A percentile compares a stretch with the other conserved stretches of the same genome.
These are phyloP conservation scores for Bovichtus diacanthus DNA, from an alignment of 2,797 vertebrate genomes.

Conservation along the genomic window DNA sequence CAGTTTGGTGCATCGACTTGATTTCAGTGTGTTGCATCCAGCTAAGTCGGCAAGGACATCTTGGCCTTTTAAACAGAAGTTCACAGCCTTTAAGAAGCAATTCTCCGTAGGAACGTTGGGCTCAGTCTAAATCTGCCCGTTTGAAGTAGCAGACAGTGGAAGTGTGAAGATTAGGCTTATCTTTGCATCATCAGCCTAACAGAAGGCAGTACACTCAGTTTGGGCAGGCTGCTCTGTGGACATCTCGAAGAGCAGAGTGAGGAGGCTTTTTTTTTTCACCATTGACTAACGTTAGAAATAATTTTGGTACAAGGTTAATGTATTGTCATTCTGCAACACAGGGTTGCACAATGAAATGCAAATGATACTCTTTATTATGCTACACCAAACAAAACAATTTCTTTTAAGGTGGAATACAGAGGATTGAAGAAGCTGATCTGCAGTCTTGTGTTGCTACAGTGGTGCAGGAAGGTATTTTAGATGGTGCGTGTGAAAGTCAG, in stretches of 20 bases:
- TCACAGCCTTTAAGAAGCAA: constrained; percentile 71
- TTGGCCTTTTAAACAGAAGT: constrained; percentile 74
- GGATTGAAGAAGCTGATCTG: background rate
- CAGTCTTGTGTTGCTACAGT: background rate
- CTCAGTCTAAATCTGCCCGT: constrained; percentile 46
- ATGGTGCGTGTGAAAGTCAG: background rate
- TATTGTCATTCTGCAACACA: background rate
- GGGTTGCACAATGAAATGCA: background rate
- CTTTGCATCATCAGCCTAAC: constrained; percentile 31
- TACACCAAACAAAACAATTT: background rate
- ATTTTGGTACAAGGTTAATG: background rate
- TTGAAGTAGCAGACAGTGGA: constrained; percentile 41
- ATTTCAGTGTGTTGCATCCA: constrained; percentile 65
- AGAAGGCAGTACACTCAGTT: background rate
- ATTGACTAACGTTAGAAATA: background rate
- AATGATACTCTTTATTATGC: background rate
- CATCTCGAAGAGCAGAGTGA: background rate
- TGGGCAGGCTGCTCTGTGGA: background rate
- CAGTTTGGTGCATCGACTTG: constrained; percentile 63
- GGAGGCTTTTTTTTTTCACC: background rate
- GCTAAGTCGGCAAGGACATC: constrained; percentile 53
- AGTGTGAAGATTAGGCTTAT: constrained; percentile 49
- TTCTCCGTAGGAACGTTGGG: constrained; percentile 40
- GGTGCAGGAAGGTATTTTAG: background rate
- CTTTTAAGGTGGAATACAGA: background rate